phyloP scores from a whole-genome alignment of 53 echinoderm and acorn worm genomes.

The Arbacia lixula region DNA sequence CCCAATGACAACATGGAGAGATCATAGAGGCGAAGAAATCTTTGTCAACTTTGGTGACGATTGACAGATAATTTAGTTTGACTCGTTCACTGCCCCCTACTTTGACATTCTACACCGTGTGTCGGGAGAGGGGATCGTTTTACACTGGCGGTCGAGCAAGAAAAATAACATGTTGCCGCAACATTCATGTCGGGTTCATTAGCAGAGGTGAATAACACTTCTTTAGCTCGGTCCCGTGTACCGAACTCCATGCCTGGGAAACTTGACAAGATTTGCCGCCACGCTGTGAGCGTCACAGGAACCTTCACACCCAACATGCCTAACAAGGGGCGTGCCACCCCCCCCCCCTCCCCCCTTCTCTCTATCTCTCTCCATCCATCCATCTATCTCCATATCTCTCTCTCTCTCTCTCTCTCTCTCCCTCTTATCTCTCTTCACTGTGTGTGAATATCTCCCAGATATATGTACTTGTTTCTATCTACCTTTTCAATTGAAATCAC shows the following conservation, averaged over 20 bases:
- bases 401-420: background rate
- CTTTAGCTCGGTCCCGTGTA: too few relatives aligned
- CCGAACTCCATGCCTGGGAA: too few relatives aligned
- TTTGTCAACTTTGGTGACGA: constrained; percentile 46
- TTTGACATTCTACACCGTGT: constrained; percentile 23
- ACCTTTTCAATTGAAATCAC: too few relatives aligned
- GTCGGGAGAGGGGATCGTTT: background rate
- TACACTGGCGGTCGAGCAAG: constrained; percentile 7
- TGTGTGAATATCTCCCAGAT: too few relatives aligned
- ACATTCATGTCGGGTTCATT: too few relatives aligned
- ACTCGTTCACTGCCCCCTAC: constrained; percentile 40
- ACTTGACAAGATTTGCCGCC: too few relatives aligned
- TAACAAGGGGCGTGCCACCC: background rate
- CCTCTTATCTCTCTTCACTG: background rate
- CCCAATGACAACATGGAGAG: too few relatives aligned
- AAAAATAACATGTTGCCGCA: constrained; percentile 26
- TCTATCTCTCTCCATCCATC: background rate
- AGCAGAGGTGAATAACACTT: too few relatives aligned
- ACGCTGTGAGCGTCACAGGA: too few relatives aligned
- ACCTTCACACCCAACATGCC: too few relatives aligned
- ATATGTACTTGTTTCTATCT: too few relatives aligned
- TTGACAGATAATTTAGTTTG: constrained; percentile 45
- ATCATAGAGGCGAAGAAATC: constrained; percentile 18
- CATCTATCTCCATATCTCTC: background rate
- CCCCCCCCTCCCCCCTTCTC: background rate